A percentile compares a stretch with the other conserved stretches of the same genome.
Evolutionary conservation across 2,113 vertebrate genomes (phyloP).

Genomic region (Atlantisia rogersi): DNA sequence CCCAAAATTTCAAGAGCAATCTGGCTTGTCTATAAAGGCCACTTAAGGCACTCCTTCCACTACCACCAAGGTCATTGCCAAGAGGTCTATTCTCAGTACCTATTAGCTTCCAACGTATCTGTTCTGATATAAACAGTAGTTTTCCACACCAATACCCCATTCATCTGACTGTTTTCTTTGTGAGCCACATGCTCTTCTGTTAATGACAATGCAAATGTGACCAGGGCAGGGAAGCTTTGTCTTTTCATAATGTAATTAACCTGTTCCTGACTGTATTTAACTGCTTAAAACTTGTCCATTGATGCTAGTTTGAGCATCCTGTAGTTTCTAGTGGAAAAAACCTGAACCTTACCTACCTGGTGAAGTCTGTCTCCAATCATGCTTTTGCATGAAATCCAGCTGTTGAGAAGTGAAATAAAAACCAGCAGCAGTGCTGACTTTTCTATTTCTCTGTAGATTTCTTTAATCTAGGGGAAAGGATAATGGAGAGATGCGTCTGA

Average conservation of each 20-base stretch:
- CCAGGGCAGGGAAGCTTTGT: not conserved
- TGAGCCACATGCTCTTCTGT: not conserved
- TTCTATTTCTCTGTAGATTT: not conserved
- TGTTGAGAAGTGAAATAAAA: not conserved
- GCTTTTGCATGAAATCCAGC: not conserved
- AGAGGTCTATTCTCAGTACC: not conserved
- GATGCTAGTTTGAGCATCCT: not conserved
- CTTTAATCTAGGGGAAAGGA: not conserved
- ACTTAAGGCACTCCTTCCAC: not conserved
- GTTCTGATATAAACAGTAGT: fast-evolving
- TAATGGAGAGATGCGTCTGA: not conserved
- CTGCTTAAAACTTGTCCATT: not conserved
- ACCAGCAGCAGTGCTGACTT: not conserved
- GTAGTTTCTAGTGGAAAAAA: not conserved
- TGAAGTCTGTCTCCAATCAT: not conserved
- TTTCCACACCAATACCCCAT: not conserved
- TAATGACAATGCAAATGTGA: not conserved
- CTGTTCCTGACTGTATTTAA: not conserved
- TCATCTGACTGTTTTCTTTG: not conserved
- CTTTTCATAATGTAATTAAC: not conserved
- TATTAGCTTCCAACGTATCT: not conserved
- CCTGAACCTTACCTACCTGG: not conserved
- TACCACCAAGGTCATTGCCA: not conserved
- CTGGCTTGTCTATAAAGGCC: not conserved
- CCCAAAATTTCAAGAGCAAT: not conserved